Evolutionary conservation across 53 echinoderm and acorn worm species (phyloP).

Genomic region (Henricia sp.): DNA sequence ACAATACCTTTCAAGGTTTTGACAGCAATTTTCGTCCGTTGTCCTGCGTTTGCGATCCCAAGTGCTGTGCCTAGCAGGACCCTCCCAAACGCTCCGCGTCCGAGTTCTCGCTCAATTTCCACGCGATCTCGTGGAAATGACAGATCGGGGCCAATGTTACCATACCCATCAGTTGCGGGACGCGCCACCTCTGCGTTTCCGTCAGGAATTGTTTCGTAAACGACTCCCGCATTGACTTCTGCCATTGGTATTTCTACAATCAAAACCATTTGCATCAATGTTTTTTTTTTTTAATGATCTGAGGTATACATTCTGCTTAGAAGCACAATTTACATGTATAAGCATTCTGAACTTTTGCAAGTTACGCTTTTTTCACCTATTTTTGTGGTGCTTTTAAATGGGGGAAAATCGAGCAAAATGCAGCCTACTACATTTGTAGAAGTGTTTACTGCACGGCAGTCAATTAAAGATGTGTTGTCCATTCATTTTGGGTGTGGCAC

Average conservation of each 20-base stretch:
- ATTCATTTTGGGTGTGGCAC: no score
- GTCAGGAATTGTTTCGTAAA: conserved; percentile 11
- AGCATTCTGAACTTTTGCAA: no score
- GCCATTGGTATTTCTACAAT: background rate
- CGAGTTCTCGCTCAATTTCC: conserved; percentile 23
- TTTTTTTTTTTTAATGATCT: no score
- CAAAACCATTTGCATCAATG: no score
- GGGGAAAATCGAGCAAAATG: no score
- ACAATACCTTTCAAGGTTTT: conserved; percentile 49
- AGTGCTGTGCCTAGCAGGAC: conserved; percentile 30
- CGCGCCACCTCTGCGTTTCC: background rate
- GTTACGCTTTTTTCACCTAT: no score
- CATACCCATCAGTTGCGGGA: background rate
- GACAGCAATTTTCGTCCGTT: conserved; percentile 32
- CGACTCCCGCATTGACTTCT: background rate
- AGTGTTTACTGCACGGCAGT: no score
- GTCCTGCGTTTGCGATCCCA: background rate
- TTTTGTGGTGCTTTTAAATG: no score
- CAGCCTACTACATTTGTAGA: no score
- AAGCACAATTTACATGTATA: no score
- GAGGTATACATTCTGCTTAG: no score
- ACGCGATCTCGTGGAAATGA: conserved; percentile 50
- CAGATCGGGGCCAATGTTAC: conserved; percentile 30
- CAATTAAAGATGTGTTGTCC: no score
- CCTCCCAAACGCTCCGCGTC: conserved; percentile 33